Evolutionary conservation across 2,797 vertebrate genomes (phyloP), one percentile per base, ranked within the genome.

Genomic region (Coregonus sp.): DNA sequence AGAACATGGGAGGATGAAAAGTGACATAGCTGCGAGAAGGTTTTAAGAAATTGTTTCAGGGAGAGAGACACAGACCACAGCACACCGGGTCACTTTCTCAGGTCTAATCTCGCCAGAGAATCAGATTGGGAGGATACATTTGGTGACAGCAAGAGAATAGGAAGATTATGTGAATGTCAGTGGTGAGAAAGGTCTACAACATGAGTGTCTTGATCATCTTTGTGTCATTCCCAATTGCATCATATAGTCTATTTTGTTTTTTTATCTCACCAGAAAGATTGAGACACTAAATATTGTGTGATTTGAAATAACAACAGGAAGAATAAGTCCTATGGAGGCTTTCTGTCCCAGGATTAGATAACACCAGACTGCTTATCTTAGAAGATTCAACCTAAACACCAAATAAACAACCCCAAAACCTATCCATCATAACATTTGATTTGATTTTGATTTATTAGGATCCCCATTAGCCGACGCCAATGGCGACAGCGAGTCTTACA

Each of bases 71-170:
- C 40, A 47, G 66, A 68, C 14, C 72, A 40, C 7, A 12, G 14
- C 74, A 77, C 74, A 77, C 50, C 68, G 70, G 78, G 56, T 75
- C 68, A 61, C 50, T 71, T 78, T 73, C n/a, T 73, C 70, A 15
- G 63, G 78, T 74, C 73, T 81, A 81, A 85, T 79, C 74, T 78
- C 65, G 3, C 35, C 69, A 76, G 74, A 79, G 18, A 83, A 84
- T 80, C 79, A 74, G 83, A 84, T 81, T 85, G 83, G 71, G 68
- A 40, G 74, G 76, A 76, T 76, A 80, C 61, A 82, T 75, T 75
- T 67, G 20, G 74, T 75, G 77, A 81, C 76, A 72, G 77, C 29
- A 47, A 29, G 29, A 70, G 70, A 80, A 78, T 79, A 78, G 74
- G 71, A 81, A 75, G 9, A 47, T 47, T 7, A 40, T 47, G 1